Percentiles rank a stretch among this genome's conserved stretches.
These are phyloP conservation scores for Steinernema scapterisci DNA, from an alignment of 2,888 invertebrate genomes.

Conservation along the genomic window DNA sequence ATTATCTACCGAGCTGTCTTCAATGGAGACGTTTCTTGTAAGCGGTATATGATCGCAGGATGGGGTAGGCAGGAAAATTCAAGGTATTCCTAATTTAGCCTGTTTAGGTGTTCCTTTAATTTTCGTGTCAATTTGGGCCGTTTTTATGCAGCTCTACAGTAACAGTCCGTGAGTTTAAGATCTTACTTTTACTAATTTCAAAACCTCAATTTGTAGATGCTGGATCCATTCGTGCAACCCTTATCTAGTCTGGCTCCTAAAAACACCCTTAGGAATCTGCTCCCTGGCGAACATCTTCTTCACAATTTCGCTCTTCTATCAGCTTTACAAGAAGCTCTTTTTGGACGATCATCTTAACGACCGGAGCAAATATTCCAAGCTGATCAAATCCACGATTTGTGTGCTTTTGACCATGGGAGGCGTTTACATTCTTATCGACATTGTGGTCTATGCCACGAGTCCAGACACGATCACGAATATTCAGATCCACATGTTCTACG, in stretches of 20 bases:
- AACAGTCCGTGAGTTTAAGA: background rate
- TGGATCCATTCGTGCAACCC: constrained; percentile 32
- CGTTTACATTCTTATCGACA: constrained; percentile 32
- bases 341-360: background rate
- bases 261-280: constrained; percentile 1
- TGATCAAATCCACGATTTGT: constrained; percentile 32
- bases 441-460: constrained; percentile 6
- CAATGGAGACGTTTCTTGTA: constrained; percentile 27
- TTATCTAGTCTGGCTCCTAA: constrained; percentile 26
- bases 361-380: constrained; percentile 19
- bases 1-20: constrained; percentile 34
- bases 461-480: background rate
- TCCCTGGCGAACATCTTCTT: constrained; percentile 21
- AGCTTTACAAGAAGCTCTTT: constrained; percentile 29
- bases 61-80: constrained; percentile 27
- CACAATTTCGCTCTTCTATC: constrained; percentile 21
- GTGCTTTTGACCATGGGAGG: constrained; percentile 32
- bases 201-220: constrained; percentile 6
- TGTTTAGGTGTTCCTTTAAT: constrained; percentile 4
- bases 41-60: constrained; percentile 22
- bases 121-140: constrained; percentile 4
- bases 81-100: too few species aligned
- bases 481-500: constrained; percentile 30
- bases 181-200: background rate
- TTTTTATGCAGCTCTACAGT: constrained; percentile 21